These are phyloP conservation scores for Melanotaenia trifasciata DNA, from an alignment of 2,797 vertebrate genomes.

Conservation along the genomic window DNA sequence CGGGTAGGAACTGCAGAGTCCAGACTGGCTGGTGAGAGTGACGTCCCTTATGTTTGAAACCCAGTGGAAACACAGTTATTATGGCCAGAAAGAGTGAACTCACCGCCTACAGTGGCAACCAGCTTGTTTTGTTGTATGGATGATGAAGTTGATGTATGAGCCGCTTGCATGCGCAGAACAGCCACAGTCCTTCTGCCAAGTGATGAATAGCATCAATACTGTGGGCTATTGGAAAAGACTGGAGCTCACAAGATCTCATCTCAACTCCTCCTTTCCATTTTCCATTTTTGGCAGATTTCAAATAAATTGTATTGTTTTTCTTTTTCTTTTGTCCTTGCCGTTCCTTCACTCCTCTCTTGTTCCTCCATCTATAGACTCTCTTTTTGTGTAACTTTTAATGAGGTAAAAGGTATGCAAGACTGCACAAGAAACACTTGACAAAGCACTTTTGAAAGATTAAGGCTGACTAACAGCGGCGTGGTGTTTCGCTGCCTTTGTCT, in stretches of 20 bases:
- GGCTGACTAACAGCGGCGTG: slow-evolving; percentile 62
- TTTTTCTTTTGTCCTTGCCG: slow-evolving; percentile 42
- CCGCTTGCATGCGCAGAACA: slow-evolving; percentile 67
- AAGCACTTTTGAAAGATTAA: slow-evolving; percentile 78
- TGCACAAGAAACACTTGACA: slow-evolving; percentile 71
- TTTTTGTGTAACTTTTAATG: slow-evolving; percentile 74
- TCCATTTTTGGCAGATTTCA: slow-evolving; percentile 70
- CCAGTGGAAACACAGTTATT: slow-evolving; percentile 76
- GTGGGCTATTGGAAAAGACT: slow-evolving; percentile 75
- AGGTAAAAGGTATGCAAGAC: slow-evolving; percentile 70
- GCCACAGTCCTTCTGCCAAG: slow-evolving; percentile 67
- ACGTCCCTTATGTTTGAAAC: slow-evolving; percentile 46
- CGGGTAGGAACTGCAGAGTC: slow-evolving; percentile 53
- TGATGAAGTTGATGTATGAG: slow-evolving; percentile 83
- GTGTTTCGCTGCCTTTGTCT: slow-evolving; percentile 67
- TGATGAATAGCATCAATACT: slow-evolving; percentile 86
- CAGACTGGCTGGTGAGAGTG: slow-evolving; percentile 37
- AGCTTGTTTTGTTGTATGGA: slow-evolving; percentile 76
- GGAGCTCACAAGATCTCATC: slow-evolving; percentile 72
- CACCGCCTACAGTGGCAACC: slow-evolving; percentile 68
- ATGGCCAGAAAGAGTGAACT: slow-evolving; percentile 69
- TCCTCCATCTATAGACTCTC: slow-evolving; percentile 32
- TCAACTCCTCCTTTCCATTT: slow-evolving; percentile 70
- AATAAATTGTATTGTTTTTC: slow-evolving; percentile 68
- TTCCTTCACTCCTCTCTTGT: slow-evolving; percentile 12